Evolutionary conservation across 2,888 invertebrate genomes (phyloP).

Genomic region (Cosmopolites sordidus): DNA sequence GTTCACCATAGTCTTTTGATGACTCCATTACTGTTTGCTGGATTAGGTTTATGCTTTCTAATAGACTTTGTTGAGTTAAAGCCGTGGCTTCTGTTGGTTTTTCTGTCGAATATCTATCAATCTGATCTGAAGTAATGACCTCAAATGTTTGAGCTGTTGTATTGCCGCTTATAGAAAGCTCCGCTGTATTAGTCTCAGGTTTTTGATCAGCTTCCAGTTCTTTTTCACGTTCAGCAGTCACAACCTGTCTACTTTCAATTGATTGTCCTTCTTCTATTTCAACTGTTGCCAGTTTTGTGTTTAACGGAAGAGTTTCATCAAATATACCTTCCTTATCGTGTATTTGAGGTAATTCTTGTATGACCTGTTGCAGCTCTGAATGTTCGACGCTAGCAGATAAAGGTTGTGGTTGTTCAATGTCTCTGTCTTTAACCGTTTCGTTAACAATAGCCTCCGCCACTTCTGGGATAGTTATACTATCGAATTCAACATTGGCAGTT

Average conservation of each 20-base stretch:
- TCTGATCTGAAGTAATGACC: conserved; percentile 32
- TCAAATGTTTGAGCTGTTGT: conserved; percentile 48
- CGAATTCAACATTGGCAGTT: conserved; percentile 43
- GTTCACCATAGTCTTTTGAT: conserved; percentile 38
- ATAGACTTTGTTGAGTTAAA: conserved; percentile 28
- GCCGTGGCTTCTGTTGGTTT: conserved; percentile 30
- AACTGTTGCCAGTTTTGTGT: conserved; percentile 46
- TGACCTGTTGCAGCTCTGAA: conserved; percentile 38
- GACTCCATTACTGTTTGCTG: conserved; percentile 32
- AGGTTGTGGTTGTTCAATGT: conserved; percentile 14
- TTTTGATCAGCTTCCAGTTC: conserved; percentile 40
- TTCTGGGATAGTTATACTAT: conserved; percentile 48
- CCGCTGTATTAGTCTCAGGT: conserved; percentile 40
- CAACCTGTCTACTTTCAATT: conserved; percentile 50
- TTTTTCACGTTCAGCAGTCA: conserved; percentile 51
- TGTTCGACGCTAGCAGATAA: conserved; percentile 40
- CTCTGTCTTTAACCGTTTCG: conserved; percentile 26
- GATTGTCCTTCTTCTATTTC: conserved; percentile 46
- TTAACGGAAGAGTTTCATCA: conserved; percentile 23
- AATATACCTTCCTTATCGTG: conserved; percentile 43
- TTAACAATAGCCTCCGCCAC: conserved; percentile 33
- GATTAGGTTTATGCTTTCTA: conserved; percentile 32
- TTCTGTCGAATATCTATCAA: conserved; percentile 27
- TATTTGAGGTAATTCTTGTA: conserved; percentile 39
- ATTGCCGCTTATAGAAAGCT: conserved; percentile 44